phyloP scores from a whole-genome alignment of 2,797 vertebrate genomes.

The Falco cherrug region DNA sequence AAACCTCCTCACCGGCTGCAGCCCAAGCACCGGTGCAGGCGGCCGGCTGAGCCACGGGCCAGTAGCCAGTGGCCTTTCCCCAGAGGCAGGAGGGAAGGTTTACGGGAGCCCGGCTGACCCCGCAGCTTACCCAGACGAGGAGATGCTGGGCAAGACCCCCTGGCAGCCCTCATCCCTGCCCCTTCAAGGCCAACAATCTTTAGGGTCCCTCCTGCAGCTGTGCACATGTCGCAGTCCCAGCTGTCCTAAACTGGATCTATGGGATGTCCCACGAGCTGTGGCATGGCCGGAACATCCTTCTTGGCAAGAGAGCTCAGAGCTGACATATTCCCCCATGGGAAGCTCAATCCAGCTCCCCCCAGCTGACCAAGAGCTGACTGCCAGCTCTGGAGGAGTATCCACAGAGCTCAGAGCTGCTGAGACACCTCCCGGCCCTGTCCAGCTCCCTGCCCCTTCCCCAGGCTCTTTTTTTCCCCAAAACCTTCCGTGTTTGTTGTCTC shows the following conservation, averaged over 20 bases:
- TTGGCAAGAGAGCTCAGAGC: not conserved
- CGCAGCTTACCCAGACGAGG: rapidly evolving
- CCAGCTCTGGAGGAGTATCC: not conserved
- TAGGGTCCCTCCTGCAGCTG: not conserved
- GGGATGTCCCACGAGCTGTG: rapidly evolving
- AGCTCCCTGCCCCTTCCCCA: not conserved
- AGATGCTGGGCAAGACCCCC: not conserved
- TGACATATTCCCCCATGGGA: not conserved
- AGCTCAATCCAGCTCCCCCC: not conserved
- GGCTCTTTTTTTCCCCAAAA: not conserved
- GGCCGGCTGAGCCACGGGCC: rapidly evolving
- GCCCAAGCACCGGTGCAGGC: rapidly evolving
- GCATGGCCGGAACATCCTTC: not conserved
- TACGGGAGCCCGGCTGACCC: not conserved
- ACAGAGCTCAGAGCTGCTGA: not conserved
- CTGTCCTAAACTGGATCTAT: not conserved
- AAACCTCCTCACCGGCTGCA: not conserved
- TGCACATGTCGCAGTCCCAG: not conserved
- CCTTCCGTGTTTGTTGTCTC: not conserved
- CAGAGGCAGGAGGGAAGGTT: not conserved
- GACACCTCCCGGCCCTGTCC: not conserved
- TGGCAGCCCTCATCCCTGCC: not conserved
- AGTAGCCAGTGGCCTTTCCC: not conserved
- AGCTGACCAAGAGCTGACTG: not conserved
- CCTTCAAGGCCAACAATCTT: not conserved